These are phyloP conservation scores for Acrocephalus kingi DNA, from an alignment of 2,113 vertebrate genomes.

Conservation along the genomic window DNA sequence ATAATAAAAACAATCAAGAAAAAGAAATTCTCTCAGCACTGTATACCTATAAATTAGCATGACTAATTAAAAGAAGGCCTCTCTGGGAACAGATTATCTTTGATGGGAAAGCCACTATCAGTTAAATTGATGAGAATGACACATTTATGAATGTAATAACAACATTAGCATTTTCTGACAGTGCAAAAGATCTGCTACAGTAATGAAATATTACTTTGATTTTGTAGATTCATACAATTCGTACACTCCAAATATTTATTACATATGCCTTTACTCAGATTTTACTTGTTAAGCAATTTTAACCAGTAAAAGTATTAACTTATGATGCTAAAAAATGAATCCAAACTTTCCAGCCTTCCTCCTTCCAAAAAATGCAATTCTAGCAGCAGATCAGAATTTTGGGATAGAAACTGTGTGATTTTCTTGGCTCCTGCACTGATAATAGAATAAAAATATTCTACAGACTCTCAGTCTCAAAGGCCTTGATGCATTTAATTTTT, in stretches of 20 bases:
- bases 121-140: neutral
- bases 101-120: neutral
- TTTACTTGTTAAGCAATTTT: neutral
- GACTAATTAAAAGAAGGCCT: slow-evolving; percentile 5
- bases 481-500: neutral
- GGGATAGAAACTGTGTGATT: neutral
- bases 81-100: neutral
- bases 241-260: neutral
- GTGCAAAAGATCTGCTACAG: neutral
- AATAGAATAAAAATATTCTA: neutral
- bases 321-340: neutral
- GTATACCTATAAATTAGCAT: neutral
- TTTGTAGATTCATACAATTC: neutral
- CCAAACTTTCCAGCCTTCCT: neutral
- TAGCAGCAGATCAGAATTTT: neutral
- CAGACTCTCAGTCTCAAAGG: neutral
- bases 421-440: neutral
- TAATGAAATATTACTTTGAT: neutral
- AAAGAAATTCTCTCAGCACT: neutral
- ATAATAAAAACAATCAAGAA: neutral
- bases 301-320: neutral
- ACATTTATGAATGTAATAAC: neutral
- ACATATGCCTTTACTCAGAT: neutral
- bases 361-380: neutral
- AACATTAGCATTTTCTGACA: neutral